Conservation (phyloP, 2,888 invertebrate species). For the Phania funesta region DNA sequence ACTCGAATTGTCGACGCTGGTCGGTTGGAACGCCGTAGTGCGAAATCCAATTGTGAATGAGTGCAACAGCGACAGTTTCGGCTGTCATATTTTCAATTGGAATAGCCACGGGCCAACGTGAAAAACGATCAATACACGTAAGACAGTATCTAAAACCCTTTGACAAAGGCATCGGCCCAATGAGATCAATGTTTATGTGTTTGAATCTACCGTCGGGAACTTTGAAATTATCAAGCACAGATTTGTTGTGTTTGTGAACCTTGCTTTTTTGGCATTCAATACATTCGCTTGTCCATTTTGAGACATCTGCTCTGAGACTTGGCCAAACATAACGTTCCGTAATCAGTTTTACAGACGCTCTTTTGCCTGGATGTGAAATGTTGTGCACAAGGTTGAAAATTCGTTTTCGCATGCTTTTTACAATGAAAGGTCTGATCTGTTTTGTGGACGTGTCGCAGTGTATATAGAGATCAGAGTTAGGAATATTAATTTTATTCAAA, state of each 20-base stretch:
- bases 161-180: conserved; percentile 77
- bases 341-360: conserved; percentile 14
- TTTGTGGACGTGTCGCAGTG: not conserved
- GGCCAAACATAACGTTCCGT: conserved; percentile 70
- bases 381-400: conserved; percentile 41
- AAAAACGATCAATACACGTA: conserved; percentile 71
- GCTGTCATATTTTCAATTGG: conserved; percentile 68
- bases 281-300: conserved; percentile 26
- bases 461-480: not conserved
- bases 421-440: conserved; percentile 8
- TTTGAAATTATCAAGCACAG: not conserved
- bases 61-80: conserved; percentile 71
- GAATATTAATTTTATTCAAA: not conserved
- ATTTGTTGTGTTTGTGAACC: conserved; percentile 20
- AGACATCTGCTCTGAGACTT: conserved; percentile 45
- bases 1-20: conserved; percentile 77
- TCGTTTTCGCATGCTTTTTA: not conserved
- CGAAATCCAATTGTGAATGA: conserved; percentile 77
- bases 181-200: conserved; percentile 74
- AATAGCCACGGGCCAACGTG: conserved; percentile 70
- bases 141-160: conserved; percentile 69
- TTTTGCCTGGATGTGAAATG: conserved; percentile 37
- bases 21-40: conserved; percentile 79
- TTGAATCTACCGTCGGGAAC: conserved; percentile 23
- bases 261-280: conserved; percentile 35